These are phyloP conservation scores for Dexiosoma caninum DNA, from an alignment of 2,888 invertebrate genomes.

Conservation along the genomic window DNA sequence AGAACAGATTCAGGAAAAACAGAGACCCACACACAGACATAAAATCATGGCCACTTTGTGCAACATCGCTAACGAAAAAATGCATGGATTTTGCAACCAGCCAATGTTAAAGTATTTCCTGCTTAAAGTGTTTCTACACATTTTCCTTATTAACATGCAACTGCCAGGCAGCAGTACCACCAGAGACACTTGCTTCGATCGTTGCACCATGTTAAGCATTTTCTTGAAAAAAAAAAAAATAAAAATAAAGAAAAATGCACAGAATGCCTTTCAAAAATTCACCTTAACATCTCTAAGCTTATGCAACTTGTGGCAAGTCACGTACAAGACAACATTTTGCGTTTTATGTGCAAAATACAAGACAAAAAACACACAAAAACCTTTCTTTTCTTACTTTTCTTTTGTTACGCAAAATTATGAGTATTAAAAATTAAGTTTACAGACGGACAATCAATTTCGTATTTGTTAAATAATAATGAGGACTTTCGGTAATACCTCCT, in stretches of 20 bases:
- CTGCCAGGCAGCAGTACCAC: neutral
- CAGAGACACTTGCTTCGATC: neutral
- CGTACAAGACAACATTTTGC: slow-evolving; percentile 56
- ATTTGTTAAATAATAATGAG: slow-evolving; percentile 15
- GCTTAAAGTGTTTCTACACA: slow-evolving; percentile 25
- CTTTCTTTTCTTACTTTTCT: slow-evolving; percentile 3
- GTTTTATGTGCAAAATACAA: slow-evolving; percentile 37
- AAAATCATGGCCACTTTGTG: slow-evolving; percentile 18
- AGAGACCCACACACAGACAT: neutral
- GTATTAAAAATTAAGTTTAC: slow-evolving; percentile 18
- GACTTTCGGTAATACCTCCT: neutral
- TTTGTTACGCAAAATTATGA: slow-evolving; percentile 14
- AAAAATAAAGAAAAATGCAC: neutral
- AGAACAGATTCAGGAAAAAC: slow-evolving; percentile 40
- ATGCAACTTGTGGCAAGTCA: slow-evolving; percentile 63
- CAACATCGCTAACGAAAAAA: slow-evolving; percentile 22
- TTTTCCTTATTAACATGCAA: slow-evolving; percentile 21
- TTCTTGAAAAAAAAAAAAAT: neutral
- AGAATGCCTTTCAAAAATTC: slow-evolving; percentile 40
- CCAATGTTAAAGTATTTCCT: slow-evolving; percentile 50
- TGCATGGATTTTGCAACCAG: neutral
- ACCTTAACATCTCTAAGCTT: slow-evolving; percentile 38
- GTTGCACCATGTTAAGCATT: neutral
- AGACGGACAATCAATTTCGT: neutral
- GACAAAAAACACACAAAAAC: neutral